Conservation (phyloP, 2,888 invertebrate species). For the Drosophila flavopinicola region DNA sequence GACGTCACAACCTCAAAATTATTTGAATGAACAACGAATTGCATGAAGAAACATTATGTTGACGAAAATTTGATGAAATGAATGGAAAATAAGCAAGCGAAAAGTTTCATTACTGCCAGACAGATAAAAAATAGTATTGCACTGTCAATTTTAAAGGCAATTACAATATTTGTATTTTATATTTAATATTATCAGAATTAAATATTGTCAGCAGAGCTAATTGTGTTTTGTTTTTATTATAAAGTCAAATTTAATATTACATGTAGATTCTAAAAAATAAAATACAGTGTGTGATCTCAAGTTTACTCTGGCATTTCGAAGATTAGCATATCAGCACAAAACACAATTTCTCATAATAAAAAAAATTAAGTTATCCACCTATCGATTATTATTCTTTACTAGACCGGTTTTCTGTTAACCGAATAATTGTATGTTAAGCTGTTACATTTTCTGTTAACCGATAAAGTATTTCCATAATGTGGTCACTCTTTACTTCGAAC, state of each 20-base stretch:
- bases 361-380: neutral
- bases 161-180: neutral
- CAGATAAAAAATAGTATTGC: neutral
- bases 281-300: no score
- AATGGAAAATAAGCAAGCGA: neutral
- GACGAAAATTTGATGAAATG: neutral
- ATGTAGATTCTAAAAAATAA: no score
- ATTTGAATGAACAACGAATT: no score
- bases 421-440: neutral
- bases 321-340: neutral
- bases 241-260: no score
- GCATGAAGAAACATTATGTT: neutral
- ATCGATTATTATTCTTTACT: neutral
- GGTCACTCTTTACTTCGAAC: neutral
- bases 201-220: no score
- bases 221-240: neutral
- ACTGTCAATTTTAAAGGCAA: neutral
- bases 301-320: neutral
- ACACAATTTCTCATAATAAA: neutral
- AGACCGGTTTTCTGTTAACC: neutral
- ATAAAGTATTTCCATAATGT: neutral
- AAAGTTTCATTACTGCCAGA: neutral
- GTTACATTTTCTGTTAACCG: slow-evolving; percentile 3
- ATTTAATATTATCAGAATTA: neutral
- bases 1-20: slow-evolving; percentile 31